phyloP scores from a whole-genome alignment of 1,140 invertebrate genomes.

The Neodiprion pinetum region DNA sequence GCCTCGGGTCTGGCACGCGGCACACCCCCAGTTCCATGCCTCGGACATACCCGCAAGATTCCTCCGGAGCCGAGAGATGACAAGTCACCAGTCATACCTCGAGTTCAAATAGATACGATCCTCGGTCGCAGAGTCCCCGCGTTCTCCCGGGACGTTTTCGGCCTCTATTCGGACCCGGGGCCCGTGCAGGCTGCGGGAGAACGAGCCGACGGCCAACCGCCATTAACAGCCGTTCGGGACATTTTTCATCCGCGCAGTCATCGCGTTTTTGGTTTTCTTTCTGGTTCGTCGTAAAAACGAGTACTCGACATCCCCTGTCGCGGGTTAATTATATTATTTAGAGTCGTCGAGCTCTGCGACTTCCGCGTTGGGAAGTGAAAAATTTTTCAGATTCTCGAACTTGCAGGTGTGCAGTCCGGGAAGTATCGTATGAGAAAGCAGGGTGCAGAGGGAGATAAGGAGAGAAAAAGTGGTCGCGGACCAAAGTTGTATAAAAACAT shows the following conservation, averaged over 20 bases:
- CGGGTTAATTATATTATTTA: neutral
- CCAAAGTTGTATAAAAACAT: no score
- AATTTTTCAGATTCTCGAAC: no score
- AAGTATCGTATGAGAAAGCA: constrained; percentile 37
- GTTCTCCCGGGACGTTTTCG: constrained; percentile 8
- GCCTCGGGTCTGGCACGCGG: constrained; percentile 55
- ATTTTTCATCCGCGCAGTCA: constrained; percentile 58
- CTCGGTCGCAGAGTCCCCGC: neutral
- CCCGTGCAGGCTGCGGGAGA: neutral
- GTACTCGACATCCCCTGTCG: neutral
- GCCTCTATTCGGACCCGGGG: neutral
- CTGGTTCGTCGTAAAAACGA: constrained; percentile 43
- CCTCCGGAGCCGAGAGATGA: constrained; percentile 25
- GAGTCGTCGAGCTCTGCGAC: neutral
- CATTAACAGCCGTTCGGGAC: constrained; percentile 43
- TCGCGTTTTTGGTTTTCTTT: constrained; percentile 56
- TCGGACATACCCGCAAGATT: constrained; percentile 35
- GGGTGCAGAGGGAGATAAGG: constrained; percentile 45
- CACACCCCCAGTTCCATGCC: constrained; percentile 44
- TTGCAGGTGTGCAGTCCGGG: no score
- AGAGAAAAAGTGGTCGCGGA: constrained; percentile 31
- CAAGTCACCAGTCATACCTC: constrained; percentile 22
- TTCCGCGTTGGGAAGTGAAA: neutral
- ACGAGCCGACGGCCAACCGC: constrained; percentile 28
- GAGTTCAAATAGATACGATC: constrained; percentile 7